Evolutionary conservation across 1,140 invertebrate species (phyloP).

Genomic region (Trinorchestia longiramus): DNA sequence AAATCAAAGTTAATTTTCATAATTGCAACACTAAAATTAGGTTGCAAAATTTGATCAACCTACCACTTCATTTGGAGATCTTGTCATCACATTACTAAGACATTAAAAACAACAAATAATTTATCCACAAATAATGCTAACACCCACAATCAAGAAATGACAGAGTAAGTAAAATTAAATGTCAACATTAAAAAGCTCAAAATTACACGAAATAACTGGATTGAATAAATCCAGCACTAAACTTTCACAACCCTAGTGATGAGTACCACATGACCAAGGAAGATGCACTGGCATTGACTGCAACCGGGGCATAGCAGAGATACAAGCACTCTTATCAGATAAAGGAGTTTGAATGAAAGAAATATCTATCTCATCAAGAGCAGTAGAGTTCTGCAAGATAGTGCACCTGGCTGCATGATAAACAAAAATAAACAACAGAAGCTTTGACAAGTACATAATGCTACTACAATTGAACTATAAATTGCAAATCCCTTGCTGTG

Average conservation of each 20-base stretch:
- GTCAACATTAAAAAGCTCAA: not conserved
- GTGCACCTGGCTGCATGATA: not conserved
- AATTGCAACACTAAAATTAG: no score
- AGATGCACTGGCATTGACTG: not conserved
- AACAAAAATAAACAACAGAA: no score
- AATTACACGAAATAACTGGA: not conserved
- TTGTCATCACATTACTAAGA: not conserved
- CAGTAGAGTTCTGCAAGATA: not conserved
- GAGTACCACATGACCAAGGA: not conserved
- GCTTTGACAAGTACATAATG: not conserved
- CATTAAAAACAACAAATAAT: not conserved
- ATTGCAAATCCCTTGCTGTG: not conserved
- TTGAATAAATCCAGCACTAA: not conserved
- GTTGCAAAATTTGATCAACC: not conserved
- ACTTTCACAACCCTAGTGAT: not conserved
- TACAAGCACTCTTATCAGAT: not conserved
- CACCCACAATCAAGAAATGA: not conserved
- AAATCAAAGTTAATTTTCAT: no score
- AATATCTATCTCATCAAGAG: not conserved
- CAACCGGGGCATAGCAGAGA: not conserved
- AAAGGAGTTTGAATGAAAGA: not conserved
- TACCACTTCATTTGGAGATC: not conserved
- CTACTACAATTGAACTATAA: not conserved
- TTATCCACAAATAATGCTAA: not conserved
- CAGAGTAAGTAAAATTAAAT: not conserved